Conservation (phyloP, 2,888 invertebrate species). For the Blera fallax region DNA sequence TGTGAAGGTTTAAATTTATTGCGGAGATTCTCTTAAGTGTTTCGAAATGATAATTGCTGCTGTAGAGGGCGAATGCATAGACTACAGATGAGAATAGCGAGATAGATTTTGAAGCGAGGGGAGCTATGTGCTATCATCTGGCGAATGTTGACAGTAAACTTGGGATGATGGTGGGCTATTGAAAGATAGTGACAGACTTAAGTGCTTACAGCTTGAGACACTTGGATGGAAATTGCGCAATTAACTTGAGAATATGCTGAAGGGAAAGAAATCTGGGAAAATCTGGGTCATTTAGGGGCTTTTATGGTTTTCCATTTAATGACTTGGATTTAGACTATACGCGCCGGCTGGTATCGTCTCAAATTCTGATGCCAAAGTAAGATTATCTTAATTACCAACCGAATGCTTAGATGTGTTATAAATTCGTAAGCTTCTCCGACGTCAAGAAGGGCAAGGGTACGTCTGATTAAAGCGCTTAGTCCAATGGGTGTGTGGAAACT, state of each 20-base stretch:
- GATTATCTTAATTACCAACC: too few relatives aligned
- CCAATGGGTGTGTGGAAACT: too few relatives aligned
- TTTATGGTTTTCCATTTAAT: not conserved
- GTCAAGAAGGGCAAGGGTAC: too few relatives aligned
- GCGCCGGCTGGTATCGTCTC: too few relatives aligned
- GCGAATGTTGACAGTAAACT: slow-evolving; percentile 33
- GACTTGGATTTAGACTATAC: not conserved
- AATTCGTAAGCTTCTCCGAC: too few relatives aligned
- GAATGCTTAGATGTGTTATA: too few relatives aligned
- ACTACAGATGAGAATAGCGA: slow-evolving; percentile 2
- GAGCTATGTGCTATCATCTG: not conserved
- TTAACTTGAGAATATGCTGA: slow-evolving; percentile 1
- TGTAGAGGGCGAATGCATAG: not conserved
- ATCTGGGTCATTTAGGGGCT: not conserved
- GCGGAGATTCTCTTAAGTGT: slow-evolving; percentile 53
- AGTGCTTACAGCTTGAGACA: slow-evolving; percentile 20
- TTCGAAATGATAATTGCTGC: slow-evolving; percentile 38
- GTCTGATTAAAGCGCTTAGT: too few relatives aligned
- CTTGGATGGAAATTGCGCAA: slow-evolving; percentile 20
- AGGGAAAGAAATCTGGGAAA: not conserved
- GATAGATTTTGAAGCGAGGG: not conserved
- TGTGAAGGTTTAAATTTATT: slow-evolving; percentile 40
- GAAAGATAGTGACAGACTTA: not conserved
- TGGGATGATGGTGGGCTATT: slow-evolving; percentile 8
- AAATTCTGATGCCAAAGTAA: too few relatives aligned